Percentiles rank a stretch among this genome's conserved stretches.
phyloP scores from a whole-genome alignment of 2,888 invertebrate genomes.

The Ochropleura leucogaster region DNA sequence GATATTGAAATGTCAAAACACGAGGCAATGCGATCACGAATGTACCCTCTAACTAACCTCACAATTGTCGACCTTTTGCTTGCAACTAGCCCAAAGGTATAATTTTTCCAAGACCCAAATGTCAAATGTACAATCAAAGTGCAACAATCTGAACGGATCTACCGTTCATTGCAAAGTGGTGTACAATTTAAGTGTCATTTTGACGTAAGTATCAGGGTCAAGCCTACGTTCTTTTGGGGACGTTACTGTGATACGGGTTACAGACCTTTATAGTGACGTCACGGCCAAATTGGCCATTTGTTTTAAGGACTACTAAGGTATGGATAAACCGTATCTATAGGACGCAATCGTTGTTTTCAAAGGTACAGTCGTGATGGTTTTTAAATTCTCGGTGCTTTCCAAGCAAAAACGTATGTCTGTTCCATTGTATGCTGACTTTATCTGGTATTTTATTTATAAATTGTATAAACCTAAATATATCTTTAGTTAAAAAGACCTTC shows the following conservation, averaged over 20 bases:
- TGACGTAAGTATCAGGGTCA: conserved; percentile 15
- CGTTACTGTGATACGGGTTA: conserved; percentile 22
- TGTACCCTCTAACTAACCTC: conserved; percentile 11
- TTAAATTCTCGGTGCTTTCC: not conserved
- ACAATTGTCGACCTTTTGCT: conserved; percentile 5
- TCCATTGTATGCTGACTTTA: not conserved
- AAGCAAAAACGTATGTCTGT: not conserved
- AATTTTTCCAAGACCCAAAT: conserved; percentile 24
- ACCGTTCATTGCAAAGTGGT: conserved; percentile 11
- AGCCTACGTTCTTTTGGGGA: conserved; percentile 28
- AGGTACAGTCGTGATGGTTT: not conserved
- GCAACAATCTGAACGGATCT: conserved; percentile 21
- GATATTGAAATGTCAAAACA: not conserved
- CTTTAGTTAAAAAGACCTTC: not conserved
- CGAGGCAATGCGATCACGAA: not conserved
- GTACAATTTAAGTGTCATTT: conserved; percentile 40
- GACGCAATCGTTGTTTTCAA: too few species aligned
- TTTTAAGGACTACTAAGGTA: conserved; percentile 13
- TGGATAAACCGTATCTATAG: not conserved
- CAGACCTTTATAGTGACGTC: conserved; percentile 35
- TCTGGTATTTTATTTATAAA: not conserved
- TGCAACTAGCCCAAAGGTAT: not conserved
- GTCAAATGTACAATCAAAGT: conserved; percentile 33
- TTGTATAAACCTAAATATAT: too few species aligned
- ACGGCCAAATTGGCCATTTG: conserved; percentile 20